A percentile compares a stretch with the other conserved stretches of the same genome.
phyloP scores from a whole-genome alignment of 2,888 invertebrate species.

The Tetropium fuscum region DNA sequence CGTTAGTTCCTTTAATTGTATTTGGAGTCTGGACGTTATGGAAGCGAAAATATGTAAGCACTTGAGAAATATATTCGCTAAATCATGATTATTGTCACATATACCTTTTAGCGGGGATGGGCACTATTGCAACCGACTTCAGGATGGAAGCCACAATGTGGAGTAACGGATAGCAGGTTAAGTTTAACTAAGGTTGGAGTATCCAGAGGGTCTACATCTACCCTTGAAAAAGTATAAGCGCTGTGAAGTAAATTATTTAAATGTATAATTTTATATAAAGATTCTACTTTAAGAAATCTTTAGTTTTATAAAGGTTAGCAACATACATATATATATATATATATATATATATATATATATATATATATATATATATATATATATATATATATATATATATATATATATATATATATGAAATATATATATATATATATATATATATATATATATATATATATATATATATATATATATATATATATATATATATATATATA shows the following conservation, averaged over 20 bases:
- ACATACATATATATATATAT: no score
- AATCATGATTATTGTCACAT: neutral
- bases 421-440: no score
- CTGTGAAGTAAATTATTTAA: conserved; percentile 3
- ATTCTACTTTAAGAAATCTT: conserved; percentile 5
- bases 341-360: no score
- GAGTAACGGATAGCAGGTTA: conserved; percentile 46
- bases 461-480: no score
- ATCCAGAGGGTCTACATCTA: conserved; percentile 24
- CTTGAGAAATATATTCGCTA: conserved; percentile 18
- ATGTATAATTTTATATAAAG: neutral
- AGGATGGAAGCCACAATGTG: conserved; percentile 68
- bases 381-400: no score
- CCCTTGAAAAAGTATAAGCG: conserved; percentile 18
- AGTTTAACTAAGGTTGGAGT: conserved; percentile 34
- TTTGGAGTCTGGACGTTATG: conserved; percentile 69
- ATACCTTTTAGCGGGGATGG: conserved; percentile 66
- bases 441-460: no score
- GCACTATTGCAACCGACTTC: conserved; percentile 68
- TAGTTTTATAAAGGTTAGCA: conserved; percentile 10
- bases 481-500: no score
- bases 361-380: no score
- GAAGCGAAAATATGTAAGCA: conserved; percentile 63
- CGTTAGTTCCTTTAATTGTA: conserved; percentile 76
- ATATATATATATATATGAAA: no score